These are phyloP conservation scores for Coendou prehensilis DNA, from an alignment of 2,797 vertebrate species.

Conservation along the genomic window DNA sequence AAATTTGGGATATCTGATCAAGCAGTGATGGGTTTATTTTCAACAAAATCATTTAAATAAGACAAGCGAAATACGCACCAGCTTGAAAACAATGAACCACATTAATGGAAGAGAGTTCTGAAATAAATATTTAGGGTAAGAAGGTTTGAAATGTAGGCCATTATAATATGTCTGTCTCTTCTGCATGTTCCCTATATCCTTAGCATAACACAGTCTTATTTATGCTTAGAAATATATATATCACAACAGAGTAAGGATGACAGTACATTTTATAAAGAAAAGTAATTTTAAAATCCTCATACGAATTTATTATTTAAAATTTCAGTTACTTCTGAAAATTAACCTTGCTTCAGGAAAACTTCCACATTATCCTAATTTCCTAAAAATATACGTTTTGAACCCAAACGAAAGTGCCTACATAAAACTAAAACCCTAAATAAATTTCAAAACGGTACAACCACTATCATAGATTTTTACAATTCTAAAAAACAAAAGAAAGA, in stretches of 20 bases:
- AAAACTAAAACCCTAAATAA: constrained; percentile 50
- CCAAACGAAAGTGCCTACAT: neutral
- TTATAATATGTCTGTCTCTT: constrained; percentile 10
- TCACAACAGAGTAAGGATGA: neutral
- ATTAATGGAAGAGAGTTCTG: constrained; percentile 75
- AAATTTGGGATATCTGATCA: neutral
- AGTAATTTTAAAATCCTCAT: constrained; percentile 27
- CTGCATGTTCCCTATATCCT: neutral
- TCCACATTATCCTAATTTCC: constrained; percentile 32
- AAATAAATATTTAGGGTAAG: constrained; percentile 49
- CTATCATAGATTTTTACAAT: constrained; percentile 19
- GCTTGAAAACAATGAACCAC: constrained; percentile 72
- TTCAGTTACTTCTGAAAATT: constrained; percentile 48
- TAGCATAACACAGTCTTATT: neutral
- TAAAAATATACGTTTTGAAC: constrained; percentile 59
- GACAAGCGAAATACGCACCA: constrained; percentile 74
- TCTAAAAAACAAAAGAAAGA: neutral
- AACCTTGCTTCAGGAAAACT: constrained; percentile 54
- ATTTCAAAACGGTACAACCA: constrained; percentile 28
- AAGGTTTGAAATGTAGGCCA: constrained; percentile 45
- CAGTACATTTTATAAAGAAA: constrained; percentile 40
- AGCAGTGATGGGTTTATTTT: constrained; percentile 56
- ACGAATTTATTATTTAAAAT: constrained; percentile 57
- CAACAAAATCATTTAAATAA: constrained; percentile 64
- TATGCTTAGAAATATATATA: neutral